phyloP scores from a whole-genome alignment of 2,797 vertebrate genomes.

The Apogon talboti region DNA sequence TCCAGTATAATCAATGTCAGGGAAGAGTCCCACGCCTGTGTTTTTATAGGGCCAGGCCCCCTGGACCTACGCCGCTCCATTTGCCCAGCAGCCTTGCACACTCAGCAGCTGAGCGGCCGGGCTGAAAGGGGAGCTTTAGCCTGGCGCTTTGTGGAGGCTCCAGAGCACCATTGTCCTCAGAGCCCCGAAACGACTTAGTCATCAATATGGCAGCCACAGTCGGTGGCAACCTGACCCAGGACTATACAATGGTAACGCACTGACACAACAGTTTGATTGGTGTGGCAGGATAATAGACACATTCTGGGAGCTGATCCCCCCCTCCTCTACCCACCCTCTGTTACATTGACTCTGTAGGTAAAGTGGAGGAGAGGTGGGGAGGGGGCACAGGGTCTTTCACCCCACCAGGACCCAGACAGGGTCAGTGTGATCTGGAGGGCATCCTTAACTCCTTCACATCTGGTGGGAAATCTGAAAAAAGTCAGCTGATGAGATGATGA shows the following conservation, averaged over 20 bases:
- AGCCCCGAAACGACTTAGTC: conserved; percentile 83
- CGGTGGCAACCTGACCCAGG: conserved; percentile 64
- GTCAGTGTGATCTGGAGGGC: conserved; percentile 2
- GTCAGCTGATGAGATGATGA: too few relatives aligned
- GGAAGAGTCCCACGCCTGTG: conserved; percentile 67
- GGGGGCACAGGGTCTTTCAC: not conserved
- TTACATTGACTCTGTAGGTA: not conserved
- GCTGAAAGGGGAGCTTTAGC: conserved; percentile 84
- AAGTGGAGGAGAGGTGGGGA: not conserved
- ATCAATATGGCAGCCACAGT: conserved; percentile 79
- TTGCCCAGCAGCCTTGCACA: conserved; percentile 84
- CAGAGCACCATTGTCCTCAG: conserved; percentile 78
- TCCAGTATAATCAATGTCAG: conserved; percentile 85
- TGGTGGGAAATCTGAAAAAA: conserved; percentile 1
- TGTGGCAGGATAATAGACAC: conserved; percentile 79
- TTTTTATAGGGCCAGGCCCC: conserved; percentile 88
- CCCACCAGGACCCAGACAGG: not conserved
- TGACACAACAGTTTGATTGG: conserved; percentile 86
- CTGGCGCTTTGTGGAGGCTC: conserved; percentile 80
- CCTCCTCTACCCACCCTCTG: conserved; percentile 29
- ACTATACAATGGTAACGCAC: conserved; percentile 80
- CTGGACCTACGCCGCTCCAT: conserved; percentile 72
- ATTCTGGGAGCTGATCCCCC: conserved; percentile 82
- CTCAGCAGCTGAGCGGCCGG: conserved; percentile 85
- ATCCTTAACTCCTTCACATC: conserved; percentile 13